Evolutionary conservation across 30 jellyfish, hydroid and myxozoan species (phyloP), one percentile per base, ranked within the genome.

Genomic region (Hydra vulgaris): DNA sequence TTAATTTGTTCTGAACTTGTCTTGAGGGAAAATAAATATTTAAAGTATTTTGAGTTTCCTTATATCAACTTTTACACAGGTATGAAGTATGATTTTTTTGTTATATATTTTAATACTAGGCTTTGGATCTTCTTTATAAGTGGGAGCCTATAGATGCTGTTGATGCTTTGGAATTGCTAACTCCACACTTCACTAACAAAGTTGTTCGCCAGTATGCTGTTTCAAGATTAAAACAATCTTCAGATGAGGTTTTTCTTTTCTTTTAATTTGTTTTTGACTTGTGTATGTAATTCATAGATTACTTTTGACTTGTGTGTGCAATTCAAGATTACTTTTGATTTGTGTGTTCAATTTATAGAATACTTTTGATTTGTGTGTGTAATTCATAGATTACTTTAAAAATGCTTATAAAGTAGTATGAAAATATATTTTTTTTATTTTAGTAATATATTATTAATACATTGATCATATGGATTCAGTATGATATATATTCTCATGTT

Each of bases 71-170:
- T 3, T 40, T 40, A 3, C 8, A 5, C 61, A 40, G 5, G 61
- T 3, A 40, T 3, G 61, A 3, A 3, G 5, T 40, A 40, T 3
- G 61, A 40, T 3, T 5, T 40, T 3, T 1, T 68, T 3, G 16
- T 3, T 3, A 1, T 5, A 0, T 80, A 0, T 66, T 23, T 26
- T 22, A 12, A 17, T 77, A 24, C 16, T 53, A 91, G 98, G 98
- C 98, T 16, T 78, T 82, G 16, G 98, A 92, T 0, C 77, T 92
- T 61, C 74, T 92, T 20, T 56, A 83, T 82, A 92, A 92, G 84
- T 92, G 98, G 98, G 98, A 92, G 61, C 95, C 98, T 0, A 92
- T 92, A 24, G 98, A 87, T 78, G 83, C 98, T 0, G 98, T 87
- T 20, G 98, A 92, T 80, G 98, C 98, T 7, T 76, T 92, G 78